Percentiles rank a stretch among this genome's conserved stretches.
Conservation (phyloP, 2,113 vertebrate genomes). For the Labrus mixtus region DNA sequence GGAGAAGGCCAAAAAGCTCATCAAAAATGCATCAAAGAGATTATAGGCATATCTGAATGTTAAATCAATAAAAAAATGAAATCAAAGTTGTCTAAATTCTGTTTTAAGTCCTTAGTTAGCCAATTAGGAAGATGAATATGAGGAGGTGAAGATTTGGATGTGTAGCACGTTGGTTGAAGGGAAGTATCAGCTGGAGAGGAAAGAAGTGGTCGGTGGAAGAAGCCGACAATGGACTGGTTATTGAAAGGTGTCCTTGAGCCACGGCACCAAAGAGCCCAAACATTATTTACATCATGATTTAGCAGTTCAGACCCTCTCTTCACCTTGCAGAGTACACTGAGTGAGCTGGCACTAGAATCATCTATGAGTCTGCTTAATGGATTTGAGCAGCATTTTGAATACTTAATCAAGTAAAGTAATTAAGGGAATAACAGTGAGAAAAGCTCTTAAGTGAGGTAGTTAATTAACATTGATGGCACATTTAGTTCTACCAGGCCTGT, state of each 20-base stretch:
- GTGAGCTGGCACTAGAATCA: background rate
- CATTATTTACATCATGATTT: background rate
- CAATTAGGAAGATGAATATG: too few species aligned
- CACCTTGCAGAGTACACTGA: background rate
- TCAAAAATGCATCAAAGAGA: too few species aligned
- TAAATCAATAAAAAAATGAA: too few species aligned
- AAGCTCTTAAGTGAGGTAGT: background rate
- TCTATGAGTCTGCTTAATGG: background rate
- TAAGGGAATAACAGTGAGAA: background rate
- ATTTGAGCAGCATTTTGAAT: background rate
- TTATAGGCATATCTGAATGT: too few species aligned
- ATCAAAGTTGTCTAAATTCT: too few species aligned
- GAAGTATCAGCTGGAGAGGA: too few species aligned
- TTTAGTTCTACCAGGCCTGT: background rate
- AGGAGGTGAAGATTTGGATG: too few species aligned
- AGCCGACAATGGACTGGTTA: background rate
- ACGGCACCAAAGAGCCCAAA: background rate
- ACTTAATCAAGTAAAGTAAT: conserved; percentile 8
- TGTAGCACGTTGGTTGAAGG: too few species aligned
- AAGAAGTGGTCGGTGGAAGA: too few species aligned
- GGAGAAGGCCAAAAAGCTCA: too few species aligned
- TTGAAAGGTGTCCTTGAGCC: background rate
- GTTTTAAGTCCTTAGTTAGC: too few species aligned
- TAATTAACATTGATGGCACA: background rate
- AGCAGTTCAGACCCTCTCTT: background rate